Conservation (phyloP, 2,797 vertebrate species). For the Cephalopachus bancanus region DNA sequence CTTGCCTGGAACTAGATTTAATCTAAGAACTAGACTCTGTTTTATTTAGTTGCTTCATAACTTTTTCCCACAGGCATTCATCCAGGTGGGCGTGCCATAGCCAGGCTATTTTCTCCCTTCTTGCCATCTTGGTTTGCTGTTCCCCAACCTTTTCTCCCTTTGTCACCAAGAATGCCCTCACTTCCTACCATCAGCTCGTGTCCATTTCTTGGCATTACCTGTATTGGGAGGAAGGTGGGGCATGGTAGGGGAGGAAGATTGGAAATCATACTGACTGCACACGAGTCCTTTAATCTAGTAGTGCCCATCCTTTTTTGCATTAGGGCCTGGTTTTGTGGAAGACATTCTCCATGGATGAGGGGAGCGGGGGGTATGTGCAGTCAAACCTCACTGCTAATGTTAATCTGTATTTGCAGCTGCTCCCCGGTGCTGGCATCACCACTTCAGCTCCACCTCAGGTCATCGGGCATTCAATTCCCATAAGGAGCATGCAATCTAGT, state of each 20-base stretch:
- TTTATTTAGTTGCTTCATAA: neutral
- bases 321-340: no score
- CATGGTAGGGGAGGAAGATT: neutral
- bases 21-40: neutral
- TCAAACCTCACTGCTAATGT: no score
- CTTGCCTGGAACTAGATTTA: neutral
- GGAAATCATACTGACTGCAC: neutral
- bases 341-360: no score
- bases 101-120: neutral
- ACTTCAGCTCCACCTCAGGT: no score
- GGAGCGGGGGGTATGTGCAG: no score
- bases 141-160: neutral
- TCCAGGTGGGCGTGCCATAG: neutral
- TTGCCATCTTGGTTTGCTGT: neutral
- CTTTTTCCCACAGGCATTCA: neutral
- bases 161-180: neutral
- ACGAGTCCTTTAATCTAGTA: neutral
- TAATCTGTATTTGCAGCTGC: no score
- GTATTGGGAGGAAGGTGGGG: neutral
- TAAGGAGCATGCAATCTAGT: no score
- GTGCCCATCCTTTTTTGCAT: no score
- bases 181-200: neutral
- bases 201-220: neutral
- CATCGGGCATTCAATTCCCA: no score
- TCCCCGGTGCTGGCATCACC: no score